A percentile compares a stretch with the other conserved stretches of the same genome.
Conservation (phyloP, 2,113 vertebrate genomes). For the Charadrius vociferus region DNA sequence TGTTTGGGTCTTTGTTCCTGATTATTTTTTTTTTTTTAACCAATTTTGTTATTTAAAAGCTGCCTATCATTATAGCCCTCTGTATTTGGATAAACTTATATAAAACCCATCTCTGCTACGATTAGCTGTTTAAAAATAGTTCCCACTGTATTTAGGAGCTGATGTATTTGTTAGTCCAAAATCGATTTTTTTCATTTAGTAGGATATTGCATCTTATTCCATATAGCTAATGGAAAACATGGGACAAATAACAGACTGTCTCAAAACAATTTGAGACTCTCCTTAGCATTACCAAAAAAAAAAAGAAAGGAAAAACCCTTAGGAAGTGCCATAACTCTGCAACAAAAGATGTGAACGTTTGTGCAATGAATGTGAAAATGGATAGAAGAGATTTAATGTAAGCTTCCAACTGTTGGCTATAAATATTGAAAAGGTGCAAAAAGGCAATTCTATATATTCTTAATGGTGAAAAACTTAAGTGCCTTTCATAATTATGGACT, state of each 20-base stretch:
- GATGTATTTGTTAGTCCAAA: neutral
- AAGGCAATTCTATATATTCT: neutral
- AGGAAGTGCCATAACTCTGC: neutral
- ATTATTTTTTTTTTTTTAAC: neutral
- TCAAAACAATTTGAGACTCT: neutral
- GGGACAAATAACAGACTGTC: neutral
- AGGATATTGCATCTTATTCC: neutral
- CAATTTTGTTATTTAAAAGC: neutral
- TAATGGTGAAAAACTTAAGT: neutral
- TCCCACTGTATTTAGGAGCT: neutral
- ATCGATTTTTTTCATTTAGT: neutral
- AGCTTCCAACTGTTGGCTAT: neutral
- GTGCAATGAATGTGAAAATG: neutral
- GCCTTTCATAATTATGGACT: neutral
- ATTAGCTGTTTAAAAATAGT: neutral
- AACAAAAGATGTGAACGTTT: neutral
- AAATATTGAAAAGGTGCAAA: neutral
- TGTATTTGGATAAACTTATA: neutral
- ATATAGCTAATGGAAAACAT: neutral
- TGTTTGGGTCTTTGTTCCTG: neutral
- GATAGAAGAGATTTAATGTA: neutral
- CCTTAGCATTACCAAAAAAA: neutral
- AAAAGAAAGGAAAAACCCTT: fast-evolving
- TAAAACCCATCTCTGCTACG: neutral
- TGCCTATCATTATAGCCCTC: neutral